Evolutionary conservation across 2,888 invertebrate species (phyloP), one percentile per base, ranked within the genome.

Genomic region (Rhorus exstirpatorius): DNA sequence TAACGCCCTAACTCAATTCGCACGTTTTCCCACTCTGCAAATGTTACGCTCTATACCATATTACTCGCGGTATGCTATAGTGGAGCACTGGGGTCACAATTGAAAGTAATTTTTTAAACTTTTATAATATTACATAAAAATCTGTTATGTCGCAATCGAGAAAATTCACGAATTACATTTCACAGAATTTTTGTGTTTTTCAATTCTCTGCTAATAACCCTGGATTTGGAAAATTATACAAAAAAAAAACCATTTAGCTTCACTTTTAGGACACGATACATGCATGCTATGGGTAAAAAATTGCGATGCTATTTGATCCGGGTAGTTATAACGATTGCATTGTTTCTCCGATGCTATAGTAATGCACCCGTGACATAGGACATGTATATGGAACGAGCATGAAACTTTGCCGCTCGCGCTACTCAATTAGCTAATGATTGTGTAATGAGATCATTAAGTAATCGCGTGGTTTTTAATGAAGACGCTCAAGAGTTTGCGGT

Each of bases 341-440:
- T 41, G 8, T 17, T n/a, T 10, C 24, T 10, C 4, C n/a, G 21
- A 53, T 35, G 46, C 44, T 67, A 14, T 19, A n/a, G 38, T 10
- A 1, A 2, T 44, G 10, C 2, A 41, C 41, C 17, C n/a, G 8
- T 19, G 14, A 14, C 35, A 8, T 46, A 8, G 17, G 24, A 35
- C 17, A 14, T 14, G 17, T 35, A 55, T 61, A 24, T 63, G 44
- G 38, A 14, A 35, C 31, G 35, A 31, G 51, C 77, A 67, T 65
- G 53, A 14, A 26, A 35, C 35, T 79, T 65, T 41, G 55, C 58
- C 58, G 60, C 67, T 72, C 46, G 49, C 46, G 67, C 41, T 61
- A 38, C 63, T 14, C 72, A 76, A 85, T 85, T 86, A 87, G 83
- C 87, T 84, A 86, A 77, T 83, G 76, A 79, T 75, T 63, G 79